Base-by-base conservation (phyloP, 2,113 vertebrate species). In the Cyprinodon brontotheroides region DNA sequence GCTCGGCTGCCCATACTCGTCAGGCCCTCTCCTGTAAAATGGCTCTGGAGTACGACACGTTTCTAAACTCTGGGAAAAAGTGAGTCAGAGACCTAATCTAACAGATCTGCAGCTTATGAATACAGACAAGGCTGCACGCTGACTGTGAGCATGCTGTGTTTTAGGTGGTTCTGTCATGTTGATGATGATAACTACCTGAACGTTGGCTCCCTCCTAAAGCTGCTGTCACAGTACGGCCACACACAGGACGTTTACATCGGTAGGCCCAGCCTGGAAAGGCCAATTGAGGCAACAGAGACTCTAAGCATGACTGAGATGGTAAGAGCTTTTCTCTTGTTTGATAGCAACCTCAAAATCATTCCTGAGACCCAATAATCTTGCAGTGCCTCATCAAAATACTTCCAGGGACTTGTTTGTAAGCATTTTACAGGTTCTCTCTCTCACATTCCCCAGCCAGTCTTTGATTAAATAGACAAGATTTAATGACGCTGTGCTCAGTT, bases 21-120 rank as follows among this genome's bases (percentile, higher is more conserved):
- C 96, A 98, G 87, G 97, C 97, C 0, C 92, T 98, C 57, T 98
- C 96, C 83, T 98, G 97, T 88, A 98, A 98, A 91, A 98, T 98
- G 97, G 94, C 96, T 0, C 94, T 95, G 87, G 97, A 98, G 72
- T 98, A 97, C 0, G 96, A 97, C 90, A 89, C 88, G 36, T 98
- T 98, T 82, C 94, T 98, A 0, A 92, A 87, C 67, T 97, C 96
- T 0, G 94, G 93, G 41, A 96, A 93, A 84, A 98, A 97, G 97
- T 98, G 93, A 96, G 96, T 41, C 47, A 0, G 8, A n/a, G 4
- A 3, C 60, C 29, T 29, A 29, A 41, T 40, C 38, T 29, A 11
- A 11, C 15, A 50, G 4, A 12, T 40, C 8, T n/a, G 1, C 62
- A 40, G 36, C 47, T 29, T 47, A 14, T 1, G 3, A 11, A 17